Evolutionary conservation across 2,888 invertebrate species (phyloP).

Genomic region (Octodonta nipae): DNA sequence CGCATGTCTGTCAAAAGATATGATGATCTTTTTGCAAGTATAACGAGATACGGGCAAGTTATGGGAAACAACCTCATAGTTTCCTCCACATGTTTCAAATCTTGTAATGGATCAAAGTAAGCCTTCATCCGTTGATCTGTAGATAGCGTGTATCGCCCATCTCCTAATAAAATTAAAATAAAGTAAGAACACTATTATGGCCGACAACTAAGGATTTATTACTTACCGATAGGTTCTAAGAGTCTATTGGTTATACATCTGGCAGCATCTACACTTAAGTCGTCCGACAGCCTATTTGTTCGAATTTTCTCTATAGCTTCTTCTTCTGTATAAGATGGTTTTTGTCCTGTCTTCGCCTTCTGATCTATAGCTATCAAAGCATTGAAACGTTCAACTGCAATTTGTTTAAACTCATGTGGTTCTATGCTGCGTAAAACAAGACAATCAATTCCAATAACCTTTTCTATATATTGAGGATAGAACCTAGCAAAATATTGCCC

Average conservation of each 20-base stretch:
- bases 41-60: conserved; percentile 30
- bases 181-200: conserved; percentile 5
- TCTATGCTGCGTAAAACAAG: conserved; percentile 23
- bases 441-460: conserved; percentile 36
- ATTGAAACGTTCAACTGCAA: neutral
- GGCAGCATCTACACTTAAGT: conserved; percentile 36
- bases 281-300: conserved; percentile 33
- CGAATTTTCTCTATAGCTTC: conserved; percentile 39
- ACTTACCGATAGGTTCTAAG: conserved; percentile 30
- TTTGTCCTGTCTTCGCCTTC: conserved; percentile 14
- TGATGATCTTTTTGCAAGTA: conserved; percentile 21
- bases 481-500: conserved; percentile 30
- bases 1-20: conserved; percentile 16
- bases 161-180: neutral
- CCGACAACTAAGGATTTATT: too few relatives aligned
- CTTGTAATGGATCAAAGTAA: conserved; percentile 16
- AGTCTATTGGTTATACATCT: conserved; percentile 38
- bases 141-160: neutral
- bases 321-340: conserved; percentile 33
- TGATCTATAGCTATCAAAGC: too few relatives aligned
- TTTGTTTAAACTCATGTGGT: conserved; percentile 2
- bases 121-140: neutral
- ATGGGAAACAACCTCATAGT: conserved; percentile 27
- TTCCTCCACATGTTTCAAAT: conserved; percentile 23
- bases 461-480: conserved; percentile 34